A percentile compares a stretch with the other conserved stretches of the same genome.
These are phyloP conservation scores for Hippoglossus hippoglossus DNA, from an alignment of 2,797 vertebrate species.

Conservation along the genomic window DNA sequence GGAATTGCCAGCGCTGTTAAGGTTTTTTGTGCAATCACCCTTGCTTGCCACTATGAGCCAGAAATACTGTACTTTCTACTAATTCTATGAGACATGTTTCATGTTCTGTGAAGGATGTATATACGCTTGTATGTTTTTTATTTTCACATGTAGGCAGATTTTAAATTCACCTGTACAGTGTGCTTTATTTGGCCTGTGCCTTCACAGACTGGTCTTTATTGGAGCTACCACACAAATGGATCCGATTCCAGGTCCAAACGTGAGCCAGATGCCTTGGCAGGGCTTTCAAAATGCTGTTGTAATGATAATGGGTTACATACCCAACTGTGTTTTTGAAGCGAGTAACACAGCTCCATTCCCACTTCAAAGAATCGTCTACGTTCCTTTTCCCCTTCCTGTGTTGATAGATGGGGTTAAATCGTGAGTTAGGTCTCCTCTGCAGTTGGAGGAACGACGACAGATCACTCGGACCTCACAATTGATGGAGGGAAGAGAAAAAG, in stretches of 20 bases:
- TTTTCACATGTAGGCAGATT: slow-evolving; percentile 36
- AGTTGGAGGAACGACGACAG: slow-evolving; percentile 37
- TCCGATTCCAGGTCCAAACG: slow-evolving; percentile 60
- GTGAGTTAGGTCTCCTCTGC: slow-evolving; percentile 51
- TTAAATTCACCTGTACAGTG: slow-evolving; percentile 51
- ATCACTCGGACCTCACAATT: slow-evolving; percentile 51
- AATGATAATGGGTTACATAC: slow-evolving; percentile 61
- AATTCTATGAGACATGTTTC: slow-evolving; percentile 56
- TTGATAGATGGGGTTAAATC: slow-evolving; percentile 58
- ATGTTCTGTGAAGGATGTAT: slow-evolving; percentile 62
- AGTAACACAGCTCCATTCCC: slow-evolving; percentile 48
- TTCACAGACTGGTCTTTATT: slow-evolving; percentile 30
- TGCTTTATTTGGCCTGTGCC: slow-evolving; percentile 9
- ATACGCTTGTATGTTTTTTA: slow-evolving; percentile 31
- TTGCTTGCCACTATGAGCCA: slow-evolving; percentile 79
- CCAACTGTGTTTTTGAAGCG: slow-evolving; percentile 57
- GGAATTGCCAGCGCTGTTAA: slow-evolving; percentile 56
- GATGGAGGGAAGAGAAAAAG: slow-evolving; percentile 11
- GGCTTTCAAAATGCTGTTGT: slow-evolving; percentile 59
- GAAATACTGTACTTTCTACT: slow-evolving; percentile 62
- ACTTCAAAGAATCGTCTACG: slow-evolving; percentile 61
- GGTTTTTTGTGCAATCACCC: slow-evolving; percentile 70
- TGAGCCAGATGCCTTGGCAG: slow-evolving; percentile 61
- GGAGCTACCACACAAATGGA: slow-evolving; percentile 52
- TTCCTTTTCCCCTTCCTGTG: slow-evolving; percentile 43